Evolutionary conservation across 2,888 invertebrate genomes (phyloP).

Genomic region (Macrophya alboannulata): DNA sequence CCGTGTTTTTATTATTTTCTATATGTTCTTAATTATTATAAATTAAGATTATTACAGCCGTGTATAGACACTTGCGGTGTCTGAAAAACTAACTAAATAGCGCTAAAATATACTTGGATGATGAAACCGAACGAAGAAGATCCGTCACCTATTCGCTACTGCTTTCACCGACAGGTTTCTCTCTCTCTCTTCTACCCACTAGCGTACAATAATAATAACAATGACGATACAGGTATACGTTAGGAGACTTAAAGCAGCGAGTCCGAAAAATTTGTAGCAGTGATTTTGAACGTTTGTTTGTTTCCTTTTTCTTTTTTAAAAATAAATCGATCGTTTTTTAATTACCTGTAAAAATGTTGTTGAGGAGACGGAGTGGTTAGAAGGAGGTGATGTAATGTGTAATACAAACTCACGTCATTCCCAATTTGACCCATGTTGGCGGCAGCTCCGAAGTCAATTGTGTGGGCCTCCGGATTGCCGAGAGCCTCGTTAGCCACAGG

Average conservation of each 20-base stretch:
- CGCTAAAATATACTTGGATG: neutral
- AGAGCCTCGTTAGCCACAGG: constrained; percentile 76
- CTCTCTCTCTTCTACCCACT: neutral
- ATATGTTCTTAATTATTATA: neutral
- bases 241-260: neutral
- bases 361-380: neutral
- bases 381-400: neutral
- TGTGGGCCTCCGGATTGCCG: constrained; percentile 74
- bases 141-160: constrained; percentile 1
- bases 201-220: neutral
- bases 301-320: neutral
- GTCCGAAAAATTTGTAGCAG: neutral
- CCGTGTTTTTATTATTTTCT: neutral
- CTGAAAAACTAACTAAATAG: neutral
- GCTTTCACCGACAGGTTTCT: neutral
- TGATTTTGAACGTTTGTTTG: neutral
- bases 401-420: constrained; percentile 75
- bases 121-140: constrained; percentile 5
- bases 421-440: constrained; percentile 78
- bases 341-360: neutral
- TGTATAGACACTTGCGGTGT: neutral
- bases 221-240: neutral
- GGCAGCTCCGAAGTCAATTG: constrained; percentile 72
- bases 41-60: constrained; percentile 20
- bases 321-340: neutral